Conservation (phyloP, 2,113 vertebrate genomes). For the Pygoscelis antarcticus region DNA sequence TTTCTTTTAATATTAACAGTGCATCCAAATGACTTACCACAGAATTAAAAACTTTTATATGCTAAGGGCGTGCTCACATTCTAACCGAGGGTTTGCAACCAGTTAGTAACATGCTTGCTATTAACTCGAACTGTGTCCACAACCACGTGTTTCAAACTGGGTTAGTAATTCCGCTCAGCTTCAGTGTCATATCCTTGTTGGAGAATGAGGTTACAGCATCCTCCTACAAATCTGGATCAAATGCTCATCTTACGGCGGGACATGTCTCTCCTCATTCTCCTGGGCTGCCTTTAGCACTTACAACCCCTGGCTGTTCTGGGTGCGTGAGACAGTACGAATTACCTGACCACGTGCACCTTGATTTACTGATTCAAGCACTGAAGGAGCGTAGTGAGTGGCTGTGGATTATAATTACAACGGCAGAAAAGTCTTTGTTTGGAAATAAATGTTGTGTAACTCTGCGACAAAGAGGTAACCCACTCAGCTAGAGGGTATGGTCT, state of each 20-base stretch:
- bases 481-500: background rate
- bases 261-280: accelerated
- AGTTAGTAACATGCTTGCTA: background rate
- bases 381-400: background rate
- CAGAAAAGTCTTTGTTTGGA: background rate
- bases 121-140: background rate
- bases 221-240: background rate
- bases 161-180: background rate
- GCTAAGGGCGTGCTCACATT: background rate
- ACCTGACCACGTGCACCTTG: background rate
- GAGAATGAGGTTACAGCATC: background rate
- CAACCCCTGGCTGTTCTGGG: background rate
- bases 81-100: background rate
- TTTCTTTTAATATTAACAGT: background rate
- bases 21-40: background rate
- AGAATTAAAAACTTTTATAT: background rate
- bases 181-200: background rate
- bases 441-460: background rate
- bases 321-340: accelerated
- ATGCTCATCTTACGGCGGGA: background rate
- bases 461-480: background rate
- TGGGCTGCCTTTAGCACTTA: background rate
- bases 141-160: background rate
- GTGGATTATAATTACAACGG: background rate
- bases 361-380: accelerated